A percentile compares a stretch with the other conserved stretches of the same genome.
phyloP scores from a whole-genome alignment of 2,113 vertebrate genomes.

The Mus pahari region DNA sequence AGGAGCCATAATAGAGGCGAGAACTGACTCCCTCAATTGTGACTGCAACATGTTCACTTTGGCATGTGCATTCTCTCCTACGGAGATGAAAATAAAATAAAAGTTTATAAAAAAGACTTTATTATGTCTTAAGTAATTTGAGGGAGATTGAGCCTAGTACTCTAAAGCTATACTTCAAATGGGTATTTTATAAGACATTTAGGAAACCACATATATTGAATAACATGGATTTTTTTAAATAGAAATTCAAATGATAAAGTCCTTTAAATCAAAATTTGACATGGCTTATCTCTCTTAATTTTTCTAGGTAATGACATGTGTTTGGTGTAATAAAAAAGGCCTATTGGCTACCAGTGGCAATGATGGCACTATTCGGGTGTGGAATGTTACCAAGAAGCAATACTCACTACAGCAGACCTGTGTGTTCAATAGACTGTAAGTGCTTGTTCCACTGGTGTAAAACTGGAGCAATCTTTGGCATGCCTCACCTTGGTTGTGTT shows the following conservation, averaged over 20 bases:
- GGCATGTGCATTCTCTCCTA: not conserved
- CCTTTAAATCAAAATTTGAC: conserved; percentile 41
- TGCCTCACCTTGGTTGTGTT: not conserved
- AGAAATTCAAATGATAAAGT: conserved; percentile 35
- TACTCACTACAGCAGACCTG: conserved; percentile 97
- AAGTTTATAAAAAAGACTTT: not conserved
- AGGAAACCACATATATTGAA: not conserved
- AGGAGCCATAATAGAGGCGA: not conserved
- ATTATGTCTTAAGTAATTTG: conserved; percentile 31
- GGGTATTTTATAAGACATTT: not conserved
- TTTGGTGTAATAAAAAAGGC: conserved; percentile 96
- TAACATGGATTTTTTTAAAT: not conserved
- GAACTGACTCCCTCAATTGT: not conserved
- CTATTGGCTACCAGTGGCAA: conserved; percentile 96
- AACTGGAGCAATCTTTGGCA: not conserved
- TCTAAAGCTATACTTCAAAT: conserved; percentile 27
- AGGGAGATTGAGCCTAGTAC: not conserved
- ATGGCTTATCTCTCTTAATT: conserved; percentile 45
- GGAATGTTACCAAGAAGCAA: conserved; percentile 97
- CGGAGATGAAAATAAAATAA: not conserved
- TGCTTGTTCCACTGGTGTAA: conserved; percentile 1
- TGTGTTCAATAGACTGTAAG: conserved; percentile 95
- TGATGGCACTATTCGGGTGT: conserved; percentile 95
- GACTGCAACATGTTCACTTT: not conserved
- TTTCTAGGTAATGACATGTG: conserved; percentile 94